Evolutionary conservation across 2,888 invertebrate genomes (phyloP).

Genomic region (Ornithoptera priamus): DNA sequence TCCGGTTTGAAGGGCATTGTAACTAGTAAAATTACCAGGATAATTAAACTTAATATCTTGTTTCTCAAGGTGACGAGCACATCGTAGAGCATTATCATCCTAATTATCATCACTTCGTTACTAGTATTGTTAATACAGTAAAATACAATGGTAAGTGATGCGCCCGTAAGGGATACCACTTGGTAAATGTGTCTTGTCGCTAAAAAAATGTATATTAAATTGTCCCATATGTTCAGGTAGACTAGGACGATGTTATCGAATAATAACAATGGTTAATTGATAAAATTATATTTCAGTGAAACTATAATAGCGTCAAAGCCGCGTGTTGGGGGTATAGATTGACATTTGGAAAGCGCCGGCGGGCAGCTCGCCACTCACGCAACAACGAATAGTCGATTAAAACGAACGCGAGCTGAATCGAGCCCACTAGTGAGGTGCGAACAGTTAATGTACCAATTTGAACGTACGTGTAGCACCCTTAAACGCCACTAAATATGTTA

Average conservation of each 20-base stretch:
- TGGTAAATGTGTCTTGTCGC: too few species aligned
- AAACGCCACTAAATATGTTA: background rate
- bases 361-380: slow-evolving; percentile 53
- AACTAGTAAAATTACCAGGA: too few species aligned
- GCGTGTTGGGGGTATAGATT: slow-evolving; percentile 39
- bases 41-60: too few species aligned
- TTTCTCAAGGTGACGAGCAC: too few species aligned
- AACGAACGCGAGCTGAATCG: slow-evolving; percentile 47
- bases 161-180: too few species aligned
- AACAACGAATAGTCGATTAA: slow-evolving; percentile 51
- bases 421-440: slow-evolving; percentile 39
- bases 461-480: slow-evolving; percentile 17
- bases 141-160: too few species aligned
- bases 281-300: slow-evolving; percentile 19
- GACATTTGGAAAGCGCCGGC: slow-evolving; percentile 61
- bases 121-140: too few species aligned
- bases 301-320: slow-evolving; percentile 19
- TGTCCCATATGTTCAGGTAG: too few species aligned
- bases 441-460: slow-evolving; percentile 26
- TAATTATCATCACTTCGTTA: too few species aligned
- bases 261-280: slow-evolving; percentile 2
- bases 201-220: too few species aligned
- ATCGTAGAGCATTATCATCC: too few species aligned
- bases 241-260: background rate
- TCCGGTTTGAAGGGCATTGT: too few species aligned